phyloP scores from a whole-genome alignment of 1,140 invertebrate genomes.

The Drosophila leontia region DNA sequence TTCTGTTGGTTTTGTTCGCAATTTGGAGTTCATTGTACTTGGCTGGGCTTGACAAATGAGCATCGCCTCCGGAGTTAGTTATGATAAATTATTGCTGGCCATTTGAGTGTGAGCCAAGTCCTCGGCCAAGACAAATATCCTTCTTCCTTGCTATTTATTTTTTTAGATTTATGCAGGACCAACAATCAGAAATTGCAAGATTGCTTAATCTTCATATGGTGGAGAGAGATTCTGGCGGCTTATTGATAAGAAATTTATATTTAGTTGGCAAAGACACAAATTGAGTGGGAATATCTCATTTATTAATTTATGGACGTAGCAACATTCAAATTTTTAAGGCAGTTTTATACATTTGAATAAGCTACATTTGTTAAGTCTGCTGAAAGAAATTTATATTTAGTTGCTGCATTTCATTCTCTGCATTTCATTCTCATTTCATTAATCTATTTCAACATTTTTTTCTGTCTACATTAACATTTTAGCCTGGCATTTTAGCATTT shows the following conservation, averaged over 20 bases:
- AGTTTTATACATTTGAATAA: neutral
- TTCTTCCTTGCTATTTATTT: conserved; percentile 15
- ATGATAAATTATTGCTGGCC: conserved; percentile 60
- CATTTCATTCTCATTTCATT: conserved; percentile 41
- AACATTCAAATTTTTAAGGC: neutral
- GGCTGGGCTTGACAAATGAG: conserved; percentile 56
- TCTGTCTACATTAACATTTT: conserved; percentile 47
- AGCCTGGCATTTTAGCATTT: conserved; percentile 46
- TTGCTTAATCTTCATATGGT: conserved; percentile 22
- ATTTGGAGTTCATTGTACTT: conserved; percentile 58
- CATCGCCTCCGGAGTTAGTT: conserved; percentile 59
- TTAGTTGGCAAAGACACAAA: neutral
- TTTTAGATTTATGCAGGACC: conserved; percentile 32
- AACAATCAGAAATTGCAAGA: conserved; percentile 42
- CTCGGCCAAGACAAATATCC: conserved; percentile 45
- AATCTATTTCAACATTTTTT: conserved; percentile 39
- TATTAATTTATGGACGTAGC: too few relatives aligned
- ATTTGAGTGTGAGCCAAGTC: conserved; percentile 55
- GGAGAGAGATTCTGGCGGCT: neutral
- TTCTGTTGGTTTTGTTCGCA: conserved; percentile 29
- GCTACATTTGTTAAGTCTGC: neutral
- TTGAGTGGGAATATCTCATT: neutral
- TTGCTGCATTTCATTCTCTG: too few relatives aligned
- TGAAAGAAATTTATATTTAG: too few relatives aligned
- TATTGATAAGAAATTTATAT: conserved; percentile 39